These are phyloP conservation scores for Nycteola revayana DNA, from an alignment of 2,888 invertebrate species.

Conservation along the genomic window DNA sequence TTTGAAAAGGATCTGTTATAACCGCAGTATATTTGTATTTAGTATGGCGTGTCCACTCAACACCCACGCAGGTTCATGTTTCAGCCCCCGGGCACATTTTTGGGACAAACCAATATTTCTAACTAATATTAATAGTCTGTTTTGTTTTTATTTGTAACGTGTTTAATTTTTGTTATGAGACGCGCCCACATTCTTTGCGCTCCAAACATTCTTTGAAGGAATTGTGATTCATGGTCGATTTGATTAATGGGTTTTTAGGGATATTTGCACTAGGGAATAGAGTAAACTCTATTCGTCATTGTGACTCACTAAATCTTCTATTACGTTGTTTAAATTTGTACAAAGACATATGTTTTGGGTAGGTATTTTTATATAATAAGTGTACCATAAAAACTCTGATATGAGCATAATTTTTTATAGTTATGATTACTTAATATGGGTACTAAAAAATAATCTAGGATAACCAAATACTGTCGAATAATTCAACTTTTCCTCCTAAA, in stretches of 20 bases:
- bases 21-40: slow-evolving; percentile 7
- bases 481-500: no score
- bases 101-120: slow-evolving; percentile 81
- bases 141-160: slow-evolving; percentile 65
- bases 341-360: no score
- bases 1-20: background rate
- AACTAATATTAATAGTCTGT: slow-evolving; percentile 78
- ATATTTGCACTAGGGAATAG: background rate
- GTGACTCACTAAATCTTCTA: no score
- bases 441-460: no score
- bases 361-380: no score
- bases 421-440: no score
- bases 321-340: no score
- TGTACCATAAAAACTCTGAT: no score
- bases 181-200: slow-evolving; percentile 61
- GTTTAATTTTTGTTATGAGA: slow-evolving; percentile 58
- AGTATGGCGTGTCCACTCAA: slow-evolving; percentile 59
- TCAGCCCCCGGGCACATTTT: slow-evolving; percentile 78
- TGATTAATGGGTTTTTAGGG: slow-evolving; percentile 5
- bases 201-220: slow-evolving; percentile 46
- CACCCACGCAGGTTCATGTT: slow-evolving; percentile 71
- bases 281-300: background rate
- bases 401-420: no score
- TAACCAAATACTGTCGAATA: no score
- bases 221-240: slow-evolving; percentile 15